These are phyloP conservation scores for Spinibarbus caldwelli DNA, from an alignment of 2,797 vertebrate genomes.

Conservation along the genomic window DNA sequence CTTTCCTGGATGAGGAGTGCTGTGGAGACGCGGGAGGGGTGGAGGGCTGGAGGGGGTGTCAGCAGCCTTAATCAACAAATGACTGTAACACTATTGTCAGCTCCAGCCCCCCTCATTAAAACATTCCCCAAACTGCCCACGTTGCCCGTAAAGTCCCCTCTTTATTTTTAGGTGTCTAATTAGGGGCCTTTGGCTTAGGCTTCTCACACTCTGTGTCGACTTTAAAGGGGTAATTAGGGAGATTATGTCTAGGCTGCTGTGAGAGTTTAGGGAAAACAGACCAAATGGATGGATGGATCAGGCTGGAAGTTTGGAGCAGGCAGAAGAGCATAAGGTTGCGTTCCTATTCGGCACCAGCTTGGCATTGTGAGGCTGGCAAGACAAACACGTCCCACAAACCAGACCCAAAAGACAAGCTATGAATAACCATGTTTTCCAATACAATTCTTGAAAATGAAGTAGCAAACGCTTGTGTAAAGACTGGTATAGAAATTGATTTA, in stretches of 20 bases:
- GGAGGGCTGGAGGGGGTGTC: constrained; percentile 59
- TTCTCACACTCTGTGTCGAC: constrained; percentile 70
- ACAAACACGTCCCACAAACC: constrained; percentile 11
- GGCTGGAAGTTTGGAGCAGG: constrained; percentile 37
- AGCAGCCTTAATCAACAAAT: constrained; percentile 71
- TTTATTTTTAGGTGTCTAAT: constrained; percentile 78
- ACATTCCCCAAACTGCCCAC: constrained; percentile 75
- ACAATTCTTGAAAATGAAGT: background rate
- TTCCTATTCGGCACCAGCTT: constrained; percentile 29
- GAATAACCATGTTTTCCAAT: constrained; percentile 17
- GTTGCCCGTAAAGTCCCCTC: constrained; percentile 71
- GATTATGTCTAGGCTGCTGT: constrained; percentile 71
- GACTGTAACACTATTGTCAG: constrained; percentile 74
- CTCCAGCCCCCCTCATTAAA: constrained; percentile 75
- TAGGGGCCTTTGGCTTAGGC: constrained; percentile 70
- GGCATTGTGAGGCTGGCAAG: constrained; percentile 21
- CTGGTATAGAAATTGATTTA: background rate
- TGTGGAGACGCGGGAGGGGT: constrained; percentile 39
- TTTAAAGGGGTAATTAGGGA: constrained; percentile 77
- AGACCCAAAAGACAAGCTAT: constrained; percentile 1
- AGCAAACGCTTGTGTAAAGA: background rate
- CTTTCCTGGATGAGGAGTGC: constrained; percentile 36
- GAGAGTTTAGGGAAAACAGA: constrained; percentile 55
- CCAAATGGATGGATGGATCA: constrained; percentile 47
- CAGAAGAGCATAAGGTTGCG: constrained; percentile 44